Conservation (phyloP, 2,888 invertebrate genomes). For the Osmoderma eremita region DNA sequence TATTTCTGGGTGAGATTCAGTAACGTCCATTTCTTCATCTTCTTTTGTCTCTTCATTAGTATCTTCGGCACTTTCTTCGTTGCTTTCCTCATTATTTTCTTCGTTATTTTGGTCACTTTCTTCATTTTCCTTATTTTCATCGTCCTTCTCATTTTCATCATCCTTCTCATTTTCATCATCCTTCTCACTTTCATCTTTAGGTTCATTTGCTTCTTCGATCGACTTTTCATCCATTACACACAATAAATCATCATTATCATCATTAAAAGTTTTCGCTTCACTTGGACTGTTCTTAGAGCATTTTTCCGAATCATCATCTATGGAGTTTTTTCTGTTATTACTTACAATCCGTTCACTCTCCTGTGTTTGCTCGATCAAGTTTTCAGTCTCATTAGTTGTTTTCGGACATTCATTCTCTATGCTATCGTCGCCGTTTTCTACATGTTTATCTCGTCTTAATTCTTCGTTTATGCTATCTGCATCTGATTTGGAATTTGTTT, state of each 20-base stretch:
- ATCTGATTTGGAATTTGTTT: constrained; percentile 4
- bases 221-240: constrained; percentile 46
- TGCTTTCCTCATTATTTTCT: constrained; percentile 42
- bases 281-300: neutral
- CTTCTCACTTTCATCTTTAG: constrained; percentile 52
- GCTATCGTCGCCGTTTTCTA: constrained; percentile 8
- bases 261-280: constrained; percentile 36
- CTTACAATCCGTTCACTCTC: neutral
- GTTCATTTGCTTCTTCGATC: constrained; percentile 41
- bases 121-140: constrained; percentile 45
- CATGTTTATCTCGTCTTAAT: constrained; percentile 22
- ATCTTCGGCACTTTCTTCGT: constrained; percentile 24
- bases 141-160: constrained; percentile 41
- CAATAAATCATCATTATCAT: constrained; percentile 46
- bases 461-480: constrained; percentile 41
- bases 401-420: constrained; percentile 12
- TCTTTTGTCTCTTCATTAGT: constrained; percentile 21
- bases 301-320: no score
- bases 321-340: neutral
- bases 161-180: constrained; percentile 57
- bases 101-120: constrained; percentile 45
- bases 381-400: constrained; percentile 47
- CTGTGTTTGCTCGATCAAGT: constrained; percentile 46
- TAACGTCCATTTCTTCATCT: constrained; percentile 42
- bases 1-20: constrained; percentile 30